Percentiles rank a stretch among this genome's conserved stretches.
Evolutionary conservation across 2,888 invertebrate genomes (phyloP).

Genomic region (Molanna angustata): DNA sequence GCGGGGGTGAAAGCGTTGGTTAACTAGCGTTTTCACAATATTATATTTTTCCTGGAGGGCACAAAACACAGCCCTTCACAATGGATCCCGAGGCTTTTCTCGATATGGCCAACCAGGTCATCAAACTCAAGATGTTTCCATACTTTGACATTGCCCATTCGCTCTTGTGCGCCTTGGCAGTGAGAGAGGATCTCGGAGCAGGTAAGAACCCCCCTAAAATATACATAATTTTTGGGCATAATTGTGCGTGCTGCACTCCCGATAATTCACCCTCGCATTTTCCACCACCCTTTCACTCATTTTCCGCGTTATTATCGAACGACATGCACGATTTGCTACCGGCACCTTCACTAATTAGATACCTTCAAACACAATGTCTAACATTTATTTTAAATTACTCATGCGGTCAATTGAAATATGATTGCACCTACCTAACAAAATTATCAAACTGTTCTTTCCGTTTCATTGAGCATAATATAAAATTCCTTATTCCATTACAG

Average conservation of each 20-base stretch:
- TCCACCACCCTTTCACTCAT: too few relatives aligned
- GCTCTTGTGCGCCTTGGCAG: slow-evolving; percentile 89
- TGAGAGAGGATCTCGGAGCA: slow-evolving; percentile 90
- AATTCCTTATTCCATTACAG: too few relatives aligned
- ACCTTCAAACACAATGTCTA: too few relatives aligned
- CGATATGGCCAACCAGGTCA: slow-evolving; percentile 98
- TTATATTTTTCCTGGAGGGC: slow-evolving; percentile 17
- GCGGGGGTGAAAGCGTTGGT: slow-evolving; percentile 20
- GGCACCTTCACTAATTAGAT: too few relatives aligned
- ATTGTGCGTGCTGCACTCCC: neutral
- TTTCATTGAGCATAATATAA: too few relatives aligned
- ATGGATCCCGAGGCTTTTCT: slow-evolving; percentile 97
- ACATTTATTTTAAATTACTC: too few relatives aligned
- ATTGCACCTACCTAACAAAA: too few relatives aligned
- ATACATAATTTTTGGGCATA: neutral
- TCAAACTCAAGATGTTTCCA: slow-evolving; percentile 98
- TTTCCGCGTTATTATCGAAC: too few relatives aligned
- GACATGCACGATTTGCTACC: too few relatives aligned
- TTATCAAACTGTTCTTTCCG: too few relatives aligned
- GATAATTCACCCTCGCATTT: neutral
- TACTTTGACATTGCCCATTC: slow-evolving; percentile 99
- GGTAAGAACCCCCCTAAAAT: slow-evolving; percentile 67
- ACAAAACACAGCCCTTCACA: slow-evolving; percentile 39
- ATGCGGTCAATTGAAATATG: too few relatives aligned
- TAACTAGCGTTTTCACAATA: slow-evolving; percentile 19